Percentiles rank a stretch among this genome's conserved stretches.
phyloP scores from a whole-genome alignment of 2,797 vertebrate genomes.

The Emydoidea blandingii region DNA sequence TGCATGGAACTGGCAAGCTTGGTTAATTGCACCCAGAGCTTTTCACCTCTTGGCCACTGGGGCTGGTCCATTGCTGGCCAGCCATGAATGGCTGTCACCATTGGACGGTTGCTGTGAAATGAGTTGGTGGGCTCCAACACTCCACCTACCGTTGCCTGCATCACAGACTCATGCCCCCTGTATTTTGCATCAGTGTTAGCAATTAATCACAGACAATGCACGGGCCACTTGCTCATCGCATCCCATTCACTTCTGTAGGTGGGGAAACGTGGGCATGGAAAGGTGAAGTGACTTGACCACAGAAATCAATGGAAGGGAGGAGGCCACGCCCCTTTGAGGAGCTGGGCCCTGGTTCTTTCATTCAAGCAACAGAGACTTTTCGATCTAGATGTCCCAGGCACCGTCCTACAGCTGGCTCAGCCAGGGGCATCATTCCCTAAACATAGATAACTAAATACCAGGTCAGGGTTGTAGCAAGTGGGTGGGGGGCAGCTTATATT shows the following conservation, averaged over 20 bases:
- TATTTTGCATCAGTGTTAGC: not conserved
- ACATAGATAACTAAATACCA: not conserved
- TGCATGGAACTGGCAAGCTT: not conserved
- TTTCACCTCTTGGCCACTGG: not conserved
- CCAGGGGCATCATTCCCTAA: not conserved
- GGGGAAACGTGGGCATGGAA: not conserved
- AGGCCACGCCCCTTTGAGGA: not conserved
- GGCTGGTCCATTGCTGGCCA: not conserved
- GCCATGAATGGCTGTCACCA: not conserved
- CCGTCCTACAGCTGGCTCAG: not conserved
- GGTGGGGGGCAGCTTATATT: not conserved
- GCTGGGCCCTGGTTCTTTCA: not conserved
- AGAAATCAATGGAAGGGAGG: not conserved
- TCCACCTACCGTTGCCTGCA: not conserved
- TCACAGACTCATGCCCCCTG: not conserved
- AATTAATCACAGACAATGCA: conserved; percentile 12
- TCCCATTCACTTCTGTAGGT: not conserved
- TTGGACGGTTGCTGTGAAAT: not conserved
- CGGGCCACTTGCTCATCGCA: not conserved
- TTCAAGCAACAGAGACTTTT: not conserved
- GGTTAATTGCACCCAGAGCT: conserved; percentile 2
- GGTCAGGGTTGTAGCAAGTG: not conserved
- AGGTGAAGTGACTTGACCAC: not conserved
- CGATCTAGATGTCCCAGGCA: not conserved
- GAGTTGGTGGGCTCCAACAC: not conserved